Conservation (phyloP, 2,888 invertebrate species). For the Odontocerum albicorne region DNA sequence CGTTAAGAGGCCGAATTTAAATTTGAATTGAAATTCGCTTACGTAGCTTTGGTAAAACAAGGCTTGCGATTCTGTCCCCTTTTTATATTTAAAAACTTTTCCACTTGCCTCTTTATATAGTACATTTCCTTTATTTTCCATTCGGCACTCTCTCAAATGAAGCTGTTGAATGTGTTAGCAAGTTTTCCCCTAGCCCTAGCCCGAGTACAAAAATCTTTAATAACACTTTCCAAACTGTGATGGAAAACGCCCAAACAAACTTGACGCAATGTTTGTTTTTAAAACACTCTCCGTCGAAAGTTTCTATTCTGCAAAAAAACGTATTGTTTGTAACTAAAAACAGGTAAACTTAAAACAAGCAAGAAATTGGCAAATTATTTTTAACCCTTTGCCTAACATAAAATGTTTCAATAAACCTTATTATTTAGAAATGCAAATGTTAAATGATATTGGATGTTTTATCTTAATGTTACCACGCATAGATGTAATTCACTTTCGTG, state of each 20-base stretch:
- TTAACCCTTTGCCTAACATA: too few relatives aligned
- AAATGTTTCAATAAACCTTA: too few relatives aligned
- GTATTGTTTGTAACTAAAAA: too few relatives aligned
- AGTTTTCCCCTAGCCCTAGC: conserved; percentile 17
- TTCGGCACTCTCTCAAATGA: conserved; percentile 32
- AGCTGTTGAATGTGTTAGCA: conserved; percentile 33
- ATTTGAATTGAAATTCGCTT: too few relatives aligned
- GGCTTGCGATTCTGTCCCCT: conserved; percentile 12
- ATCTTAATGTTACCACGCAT: too few relatives aligned
- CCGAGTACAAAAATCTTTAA: conserved; percentile 27
- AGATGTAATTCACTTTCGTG: too few relatives aligned
- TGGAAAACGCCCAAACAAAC: conserved; percentile 18
- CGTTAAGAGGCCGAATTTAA: too few relatives aligned
- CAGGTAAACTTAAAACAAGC: too few relatives aligned
- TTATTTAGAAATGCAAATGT: too few relatives aligned
- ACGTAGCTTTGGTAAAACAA: neutral
- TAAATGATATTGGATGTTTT: too few relatives aligned
- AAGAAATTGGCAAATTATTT: too few relatives aligned
- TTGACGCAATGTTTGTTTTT: neutral
- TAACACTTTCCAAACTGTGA: conserved; percentile 30
- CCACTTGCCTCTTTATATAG: conserved; percentile 31
- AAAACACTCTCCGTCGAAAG: neutral
- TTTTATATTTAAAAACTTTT: conserved; percentile 33
- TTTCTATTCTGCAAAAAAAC: too few relatives aligned
- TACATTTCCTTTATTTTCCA: conserved; percentile 33